Evolutionary conservation across 2,113 vertebrate genomes (phyloP).

Genomic region (Ceratotherium simum): DNA sequence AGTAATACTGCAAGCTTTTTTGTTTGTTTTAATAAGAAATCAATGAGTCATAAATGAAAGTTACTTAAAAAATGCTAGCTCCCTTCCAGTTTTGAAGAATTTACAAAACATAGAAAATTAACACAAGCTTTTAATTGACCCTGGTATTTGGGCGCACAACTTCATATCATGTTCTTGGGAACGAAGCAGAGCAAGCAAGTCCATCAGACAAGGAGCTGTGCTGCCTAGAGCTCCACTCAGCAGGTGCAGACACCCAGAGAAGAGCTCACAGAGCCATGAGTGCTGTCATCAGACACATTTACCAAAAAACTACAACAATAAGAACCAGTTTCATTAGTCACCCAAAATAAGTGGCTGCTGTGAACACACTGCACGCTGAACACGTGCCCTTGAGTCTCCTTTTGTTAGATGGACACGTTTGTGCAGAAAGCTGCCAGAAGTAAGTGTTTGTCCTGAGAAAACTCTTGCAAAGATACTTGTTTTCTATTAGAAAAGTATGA

Average conservation of each 20-base stretch:
- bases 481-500: slow-evolving; percentile 21
- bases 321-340: slow-evolving; percentile 18
- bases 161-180: slow-evolving; percentile 27
- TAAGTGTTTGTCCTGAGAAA: not conserved
- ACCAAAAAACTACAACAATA: not conserved
- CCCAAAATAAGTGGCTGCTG: not conserved
- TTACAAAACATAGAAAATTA: slow-evolving; percentile 66
- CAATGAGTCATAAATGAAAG: not conserved
- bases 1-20: not conserved
- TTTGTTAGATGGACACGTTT: not conserved
- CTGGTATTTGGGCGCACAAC: not conserved
- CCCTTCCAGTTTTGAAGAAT: not conserved
- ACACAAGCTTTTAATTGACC: slow-evolving; percentile 31
- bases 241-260: not conserved
- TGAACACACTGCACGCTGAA: not conserved
- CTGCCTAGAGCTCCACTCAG: slow-evolving; percentile 27
- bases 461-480: not conserved
- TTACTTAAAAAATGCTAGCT: slow-evolving; percentile 1
- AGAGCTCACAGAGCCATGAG: not conserved
- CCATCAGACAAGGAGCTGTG: not conserved
- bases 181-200: slow-evolving; percentile 55
- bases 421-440: not conserved
- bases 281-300: not conserved
- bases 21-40: not conserved
- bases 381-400: not conserved